These are phyloP conservation scores for Ramphastos sulfuratus DNA, from an alignment of 2,113 vertebrate genomes.

Conservation along the genomic window DNA sequence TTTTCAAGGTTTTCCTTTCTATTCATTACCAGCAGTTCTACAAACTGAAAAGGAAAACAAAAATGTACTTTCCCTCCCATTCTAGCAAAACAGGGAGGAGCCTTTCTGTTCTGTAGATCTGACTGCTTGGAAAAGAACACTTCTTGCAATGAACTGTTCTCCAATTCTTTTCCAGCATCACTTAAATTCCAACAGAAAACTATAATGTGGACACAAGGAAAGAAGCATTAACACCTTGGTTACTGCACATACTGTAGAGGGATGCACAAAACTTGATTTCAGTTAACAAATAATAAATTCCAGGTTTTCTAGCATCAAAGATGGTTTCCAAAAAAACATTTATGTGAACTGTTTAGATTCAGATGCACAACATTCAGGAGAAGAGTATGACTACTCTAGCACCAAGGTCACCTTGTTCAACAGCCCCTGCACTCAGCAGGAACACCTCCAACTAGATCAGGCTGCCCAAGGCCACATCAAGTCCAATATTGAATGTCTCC, in stretches of 20 bases:
- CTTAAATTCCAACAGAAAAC: not conserved
- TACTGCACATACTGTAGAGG: not conserved
- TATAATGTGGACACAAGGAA: not conserved
- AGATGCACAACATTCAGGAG: not conserved
- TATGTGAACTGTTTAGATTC: not conserved
- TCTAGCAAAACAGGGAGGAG: not conserved
- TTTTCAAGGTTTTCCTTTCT: not conserved
- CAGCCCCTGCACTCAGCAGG: too few species aligned
- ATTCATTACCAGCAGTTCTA: not conserved
- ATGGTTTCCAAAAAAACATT: not conserved
- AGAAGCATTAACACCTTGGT: not conserved
- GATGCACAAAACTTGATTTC: not conserved
- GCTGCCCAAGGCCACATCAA: too few species aligned
- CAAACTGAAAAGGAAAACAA: not conserved
- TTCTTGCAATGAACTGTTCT: not conserved
- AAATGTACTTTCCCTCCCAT: not conserved
- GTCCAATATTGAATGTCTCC: too few species aligned
- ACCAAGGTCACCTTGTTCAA: too few species aligned
- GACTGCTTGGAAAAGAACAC: not conserved
- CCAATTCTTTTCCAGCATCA: not conserved
- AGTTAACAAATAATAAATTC: not conserved
- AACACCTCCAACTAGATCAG: too few species aligned
- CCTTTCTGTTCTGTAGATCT: not conserved
- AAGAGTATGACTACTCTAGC: not conserved
- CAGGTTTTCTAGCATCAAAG: not conserved